phyloP scores from a whole-genome alignment of 2,113 vertebrate genomes.

The Propithecus coquereli region DNA sequence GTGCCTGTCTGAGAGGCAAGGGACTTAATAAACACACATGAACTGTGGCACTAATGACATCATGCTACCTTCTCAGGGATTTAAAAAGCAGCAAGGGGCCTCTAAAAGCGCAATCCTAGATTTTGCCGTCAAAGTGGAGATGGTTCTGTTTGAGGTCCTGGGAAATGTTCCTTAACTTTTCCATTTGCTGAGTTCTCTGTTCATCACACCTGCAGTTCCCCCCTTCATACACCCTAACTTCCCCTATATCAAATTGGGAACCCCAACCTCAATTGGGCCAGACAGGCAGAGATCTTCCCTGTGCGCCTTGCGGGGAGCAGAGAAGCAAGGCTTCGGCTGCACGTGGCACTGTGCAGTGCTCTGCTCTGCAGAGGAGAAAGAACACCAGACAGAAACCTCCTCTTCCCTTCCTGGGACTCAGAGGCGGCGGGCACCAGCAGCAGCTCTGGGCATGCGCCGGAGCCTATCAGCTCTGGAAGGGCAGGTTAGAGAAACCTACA shows the following conservation, averaged over 20 bases:
- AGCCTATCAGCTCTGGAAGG: background rate
- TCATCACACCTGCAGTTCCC: background rate
- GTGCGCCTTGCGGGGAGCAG: rapidly evolving
- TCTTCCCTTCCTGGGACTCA: background rate
- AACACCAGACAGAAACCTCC: background rate
- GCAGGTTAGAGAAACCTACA: no score
- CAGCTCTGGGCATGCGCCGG: background rate
- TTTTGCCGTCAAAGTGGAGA: background rate
- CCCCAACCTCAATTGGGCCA: background rate
- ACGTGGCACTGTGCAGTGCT: no score
- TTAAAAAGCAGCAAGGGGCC: background rate
- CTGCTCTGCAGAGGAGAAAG: rapidly evolving
- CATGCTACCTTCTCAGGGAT: background rate
- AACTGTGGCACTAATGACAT: background rate
- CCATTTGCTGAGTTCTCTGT: background rate
- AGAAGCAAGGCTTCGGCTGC: background rate
- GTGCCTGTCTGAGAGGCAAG: background rate
- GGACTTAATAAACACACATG: background rate
- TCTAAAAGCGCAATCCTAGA: background rate
- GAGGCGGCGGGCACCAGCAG: background rate
- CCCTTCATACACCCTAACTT: background rate
- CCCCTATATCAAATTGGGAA: background rate
- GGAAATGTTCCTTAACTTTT: background rate
- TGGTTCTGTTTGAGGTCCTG: background rate
- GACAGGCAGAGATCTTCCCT: background rate